Evolutionary conservation across 2,113 vertebrate species (phyloP), one percentile per base, ranked within the genome.

Genomic region (Oplegnathus fasciatus): DNA sequence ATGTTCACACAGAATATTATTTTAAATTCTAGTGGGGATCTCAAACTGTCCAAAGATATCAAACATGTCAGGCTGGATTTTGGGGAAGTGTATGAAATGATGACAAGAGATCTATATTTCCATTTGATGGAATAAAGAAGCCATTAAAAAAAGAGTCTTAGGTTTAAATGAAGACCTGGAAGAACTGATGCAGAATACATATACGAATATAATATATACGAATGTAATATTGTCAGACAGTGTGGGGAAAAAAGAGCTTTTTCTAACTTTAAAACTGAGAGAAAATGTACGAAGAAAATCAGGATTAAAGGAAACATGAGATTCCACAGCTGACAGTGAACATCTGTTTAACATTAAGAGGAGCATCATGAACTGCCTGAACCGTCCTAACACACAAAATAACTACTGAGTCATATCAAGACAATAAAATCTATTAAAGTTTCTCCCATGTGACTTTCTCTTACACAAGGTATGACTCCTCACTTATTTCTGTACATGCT

Each of bases 381-480:
- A 44, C 54, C 0, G 0, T 58, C 18, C 17, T 1, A 9, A 75
- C 57, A 46, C 10, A 18, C 26, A 30, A 48, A 78, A 32, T 20
- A 75, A 50, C 58, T 50, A 75, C 44, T 50, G 14, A 69, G 50
- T 57, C 26, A 68, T 37, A 32, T 68, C 2, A 46, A 40, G 11
- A 32, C 20, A 46, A 67, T 32, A 44, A 5, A 24, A 48, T 34
- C 14, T 58, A 69, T 20, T n/a, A 24, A 32, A 58, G 65, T 58
- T 48, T n/a, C 26, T 58, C 8, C 1, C 26, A 44, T 57, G 50
- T 58, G 65, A 68, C 64, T 68, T 67, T 78, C 40, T 78, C 40
- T n/a, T 26, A 78, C 48, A 55, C 40, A 34, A 69, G 6, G 40
- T 60, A n/a, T 60, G 66, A 69, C 65, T 48, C 9, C 40, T 48